phyloP scores from a whole-genome alignment of 2,113 vertebrate genomes.

The Axis porcinus region DNA sequence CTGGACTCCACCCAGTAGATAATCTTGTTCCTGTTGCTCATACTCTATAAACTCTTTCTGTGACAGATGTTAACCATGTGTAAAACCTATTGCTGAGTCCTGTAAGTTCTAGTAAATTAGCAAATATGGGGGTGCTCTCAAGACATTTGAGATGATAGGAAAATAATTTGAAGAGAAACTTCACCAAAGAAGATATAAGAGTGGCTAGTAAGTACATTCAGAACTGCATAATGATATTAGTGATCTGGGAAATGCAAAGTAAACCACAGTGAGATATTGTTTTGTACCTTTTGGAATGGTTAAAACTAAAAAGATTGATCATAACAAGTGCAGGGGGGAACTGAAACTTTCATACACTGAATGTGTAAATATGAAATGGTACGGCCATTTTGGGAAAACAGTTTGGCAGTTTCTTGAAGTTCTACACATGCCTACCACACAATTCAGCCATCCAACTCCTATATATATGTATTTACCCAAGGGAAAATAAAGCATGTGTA shows the following conservation, averaged over 20 bases:
- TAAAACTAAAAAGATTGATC: background rate
- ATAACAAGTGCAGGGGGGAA: background rate
- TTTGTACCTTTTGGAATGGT: background rate
- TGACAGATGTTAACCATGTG: background rate
- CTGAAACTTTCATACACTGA: background rate
- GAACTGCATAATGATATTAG: background rate
- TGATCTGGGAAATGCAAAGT: background rate
- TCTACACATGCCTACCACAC: background rate
- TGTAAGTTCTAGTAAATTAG: background rate
- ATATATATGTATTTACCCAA: background rate
- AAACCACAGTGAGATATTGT: background rate
- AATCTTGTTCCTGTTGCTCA: background rate
- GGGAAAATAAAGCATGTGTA: background rate
- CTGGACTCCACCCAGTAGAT: background rate
- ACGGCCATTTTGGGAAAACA: background rate
- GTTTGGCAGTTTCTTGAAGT: background rate
- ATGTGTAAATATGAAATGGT: background rate
- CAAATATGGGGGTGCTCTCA: background rate
- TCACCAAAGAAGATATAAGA: background rate
- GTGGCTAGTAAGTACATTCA: background rate
- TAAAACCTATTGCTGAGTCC: background rate
- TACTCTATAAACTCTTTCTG: background rate
- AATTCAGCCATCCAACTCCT: background rate
- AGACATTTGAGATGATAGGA: background rate
- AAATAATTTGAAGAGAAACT: background rate